Base-by-base conservation (phyloP, 2,113 vertebrate species). In the Bostrychus sinensis region DNA sequence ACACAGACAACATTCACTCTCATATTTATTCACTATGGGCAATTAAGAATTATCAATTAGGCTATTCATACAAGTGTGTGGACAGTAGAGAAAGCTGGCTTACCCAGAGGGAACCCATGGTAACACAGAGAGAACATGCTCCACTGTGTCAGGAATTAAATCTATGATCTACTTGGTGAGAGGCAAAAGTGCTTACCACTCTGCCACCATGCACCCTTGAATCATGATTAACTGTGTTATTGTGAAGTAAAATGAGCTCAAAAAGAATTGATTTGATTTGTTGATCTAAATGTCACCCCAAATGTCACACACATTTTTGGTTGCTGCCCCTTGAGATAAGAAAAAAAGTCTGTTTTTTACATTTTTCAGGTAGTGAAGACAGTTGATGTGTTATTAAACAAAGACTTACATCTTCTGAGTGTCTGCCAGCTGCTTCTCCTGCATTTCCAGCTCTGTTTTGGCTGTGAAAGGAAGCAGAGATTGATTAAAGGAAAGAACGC, bases 401-500 rank as follows among this genome's bases (percentile, higher is more conserved):
- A 70, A 59, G 1, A 1, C 93, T 93, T 89, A 97, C 97, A 91
- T 94, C 87, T 92, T 94, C 81, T 96, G 95, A 39, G 94, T 92
- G 78, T 93, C 93, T 66, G 90, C 73, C 71, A 98, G 82, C 55
- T 94, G 94, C 62, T 90, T 92, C 67, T 97, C 95, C 62, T 95
- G 92, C 2, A 85, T 80, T 66, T 96, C 95, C 86, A 96, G 92
- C 53, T 97, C 94, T 51, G 91, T 89, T 92, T 95, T 96, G 59
- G 95, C 97, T 98, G 89, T 41, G 87, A 86, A 82, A 80, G 34
- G 80, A 77, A 12, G 80, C n/a, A 66, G 9, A 56, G 56, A 38
- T 63, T 46, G 48, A 26, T 55, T 55, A 68, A 45, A 28, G 11
- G 34, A 62, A 11, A 51, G 26, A 26, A 26, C 14, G 54, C 17